Conservation (phyloP, 1,140 invertebrate species). For the Drosophila sechellia region DNA sequence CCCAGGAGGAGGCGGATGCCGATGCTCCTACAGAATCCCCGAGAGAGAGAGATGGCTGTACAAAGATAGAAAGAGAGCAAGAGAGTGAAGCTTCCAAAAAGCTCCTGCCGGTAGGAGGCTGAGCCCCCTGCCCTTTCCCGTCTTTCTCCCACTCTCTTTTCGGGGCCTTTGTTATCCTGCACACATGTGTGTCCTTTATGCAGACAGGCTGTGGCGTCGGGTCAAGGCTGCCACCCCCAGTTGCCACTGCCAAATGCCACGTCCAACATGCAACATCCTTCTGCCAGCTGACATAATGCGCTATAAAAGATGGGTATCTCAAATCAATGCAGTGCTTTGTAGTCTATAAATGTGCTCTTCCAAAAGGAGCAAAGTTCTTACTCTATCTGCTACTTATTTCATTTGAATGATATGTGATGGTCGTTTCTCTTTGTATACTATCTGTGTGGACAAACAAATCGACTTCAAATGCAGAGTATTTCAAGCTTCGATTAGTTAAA, state of each 20-base stretch:
- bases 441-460: background rate
- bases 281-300: conserved; percentile 25
- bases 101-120: conserved; percentile 30
- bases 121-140: background rate
- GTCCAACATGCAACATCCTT: conserved; percentile 34
- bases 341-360: background rate
- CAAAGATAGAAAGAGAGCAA: background rate
- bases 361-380: no score
- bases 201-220: conserved; percentile 22
- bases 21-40: conserved; percentile 41
- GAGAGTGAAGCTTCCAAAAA: conserved; percentile 32
- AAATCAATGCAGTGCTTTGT: background rate
- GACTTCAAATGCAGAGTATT: background rate
- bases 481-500: background rate
- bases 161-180: conserved; percentile 24
- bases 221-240: conserved; percentile 33
- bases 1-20: conserved; percentile 29
- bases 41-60: conserved; percentile 15
- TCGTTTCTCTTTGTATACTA: no score
- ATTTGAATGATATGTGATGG: no score
- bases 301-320: conserved; percentile 5
- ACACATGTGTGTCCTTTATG: conserved; percentile 36
- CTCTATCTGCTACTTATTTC: no score
- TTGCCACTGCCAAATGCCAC: conserved; percentile 28
- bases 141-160: background rate